These are phyloP conservation scores for Trichogramma pretiosum DNA, from an alignment of 1,140 invertebrate species.

Conservation along the genomic window DNA sequence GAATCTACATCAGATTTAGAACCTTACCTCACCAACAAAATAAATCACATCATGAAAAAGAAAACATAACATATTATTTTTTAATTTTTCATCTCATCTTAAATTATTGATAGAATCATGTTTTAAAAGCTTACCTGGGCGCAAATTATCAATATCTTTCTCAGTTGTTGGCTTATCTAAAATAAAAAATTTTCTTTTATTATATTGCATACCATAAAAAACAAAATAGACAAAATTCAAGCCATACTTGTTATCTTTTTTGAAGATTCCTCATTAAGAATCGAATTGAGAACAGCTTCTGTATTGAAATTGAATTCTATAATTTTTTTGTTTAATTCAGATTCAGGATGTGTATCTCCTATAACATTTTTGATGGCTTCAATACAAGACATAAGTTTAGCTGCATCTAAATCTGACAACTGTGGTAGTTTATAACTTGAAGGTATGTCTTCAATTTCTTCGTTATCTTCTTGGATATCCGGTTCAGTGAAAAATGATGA, in stretches of 20 bases:
- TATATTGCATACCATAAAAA: not conserved
- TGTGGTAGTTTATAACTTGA: slow-evolving; percentile 43
- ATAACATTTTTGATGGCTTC: slow-evolving; percentile 73
- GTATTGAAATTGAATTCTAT: slow-evolving; percentile 63
- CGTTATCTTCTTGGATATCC: slow-evolving; percentile 66
- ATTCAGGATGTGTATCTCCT: slow-evolving; percentile 65
- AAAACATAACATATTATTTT: slow-evolving; percentile 27
- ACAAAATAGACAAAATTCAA: not conserved
- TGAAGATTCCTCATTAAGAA: slow-evolving; percentile 48
- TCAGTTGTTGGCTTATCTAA: not conserved
- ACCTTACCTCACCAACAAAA: slow-evolving; percentile 50
- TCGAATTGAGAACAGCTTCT: slow-evolving; percentile 60
- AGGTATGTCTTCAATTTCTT: slow-evolving; percentile 43
- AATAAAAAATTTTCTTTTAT: not conserved
- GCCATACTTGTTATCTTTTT: slow-evolving; percentile 23
- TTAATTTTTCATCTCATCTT: slow-evolving; percentile 4
- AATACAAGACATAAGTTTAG: slow-evolving; percentile 71
- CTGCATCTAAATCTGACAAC: slow-evolving; percentile 59
- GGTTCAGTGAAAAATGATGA: slow-evolving; percentile 62
- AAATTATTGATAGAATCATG: slow-evolving; percentile 7
- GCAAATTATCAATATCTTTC: slow-evolving; percentile 7
- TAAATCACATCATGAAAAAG: slow-evolving; percentile 41
- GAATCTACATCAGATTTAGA: slow-evolving; percentile 17
- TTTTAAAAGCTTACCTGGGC: slow-evolving; percentile 29
- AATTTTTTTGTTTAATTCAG: slow-evolving; percentile 57